Evolutionary conservation across 2,113 vertebrate genomes (phyloP).

Genomic region (Rynchops niger): DNA sequence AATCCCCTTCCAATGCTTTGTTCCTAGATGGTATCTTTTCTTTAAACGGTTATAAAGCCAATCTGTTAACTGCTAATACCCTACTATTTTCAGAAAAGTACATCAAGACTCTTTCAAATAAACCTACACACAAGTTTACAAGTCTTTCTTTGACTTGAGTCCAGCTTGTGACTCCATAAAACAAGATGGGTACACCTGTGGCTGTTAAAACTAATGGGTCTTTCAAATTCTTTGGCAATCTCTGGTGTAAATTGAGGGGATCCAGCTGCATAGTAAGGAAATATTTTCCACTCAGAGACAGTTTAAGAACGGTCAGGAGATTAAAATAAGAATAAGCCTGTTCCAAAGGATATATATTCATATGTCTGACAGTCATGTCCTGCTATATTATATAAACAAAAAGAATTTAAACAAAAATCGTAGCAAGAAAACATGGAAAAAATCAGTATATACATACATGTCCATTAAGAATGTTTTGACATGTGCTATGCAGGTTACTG

Average conservation of each 20-base stretch:
- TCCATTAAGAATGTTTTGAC: background rate
- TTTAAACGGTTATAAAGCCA: conserved; percentile 9
- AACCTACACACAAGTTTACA: background rate
- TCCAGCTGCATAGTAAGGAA: conserved; percentile 15
- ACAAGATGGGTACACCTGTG: conserved; percentile 12
- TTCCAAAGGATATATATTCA: background rate
- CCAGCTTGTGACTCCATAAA: conserved; percentile 10
- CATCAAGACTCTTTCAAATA: conserved; percentile 19
- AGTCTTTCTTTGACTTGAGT: background rate
- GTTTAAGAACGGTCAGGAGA: conserved; percentile 12
- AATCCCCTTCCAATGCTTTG: background rate
- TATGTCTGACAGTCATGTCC: background rate
- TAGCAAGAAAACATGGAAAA: background rate
- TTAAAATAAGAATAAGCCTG: background rate
- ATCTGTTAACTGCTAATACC: background rate
- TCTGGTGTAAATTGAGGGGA: background rate
- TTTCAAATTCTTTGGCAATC: conserved; percentile 42
- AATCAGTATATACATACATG: background rate
- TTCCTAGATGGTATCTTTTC: conserved; percentile 39
- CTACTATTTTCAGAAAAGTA: conserved; percentile 49
- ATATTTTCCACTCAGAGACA: conserved; percentile 43
- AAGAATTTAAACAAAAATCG: background rate
- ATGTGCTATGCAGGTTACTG: background rate
- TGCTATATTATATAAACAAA: background rate
- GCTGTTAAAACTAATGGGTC: background rate